Base-by-base conservation (phyloP, 2,888 invertebrate species). In the Gerris lacustris region DNA sequence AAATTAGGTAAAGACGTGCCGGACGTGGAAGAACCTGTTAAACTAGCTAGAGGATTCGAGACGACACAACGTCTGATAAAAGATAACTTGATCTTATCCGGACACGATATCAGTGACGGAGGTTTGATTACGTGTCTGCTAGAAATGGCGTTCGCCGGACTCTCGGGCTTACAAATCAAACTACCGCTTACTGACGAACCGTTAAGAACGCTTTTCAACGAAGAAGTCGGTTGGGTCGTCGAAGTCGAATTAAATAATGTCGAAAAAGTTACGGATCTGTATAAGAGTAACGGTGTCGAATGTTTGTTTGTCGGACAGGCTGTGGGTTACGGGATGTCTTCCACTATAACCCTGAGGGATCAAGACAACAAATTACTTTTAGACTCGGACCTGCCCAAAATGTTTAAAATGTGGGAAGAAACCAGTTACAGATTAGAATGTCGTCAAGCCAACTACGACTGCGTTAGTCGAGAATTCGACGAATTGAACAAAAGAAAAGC, bases 91-190 rank as follows among this genome's bases (percentile, higher is more conserved):
- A 15, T 11, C 15, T 55, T 55, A 55, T 55, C 55, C 9, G 55
- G 11, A 5, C 55, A 55, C 55, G 55, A 55, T 15, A 55, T 55
- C 6, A 97, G 96, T 79, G 98, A 98, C 82, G 98, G 99, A 43
- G 98, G 99, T 45, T 83, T 98, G 47, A 83, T 98, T 64, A 91
- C 92, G 0, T 92, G 94, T 76, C 80, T 94, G 0, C 79, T 98
- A 72, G 98, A 99, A 82, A 97, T 98, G 96, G 90, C 92, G n/a
- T 93, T 98, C 79, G 95, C 88, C 71, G 96, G 97, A 62, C 83
- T 96, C 72, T 87, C 90, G 76, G 96, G 96, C 0, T 77, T 95
- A 17, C 82, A 86, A 17, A 79, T 92, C 0, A 84, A 89, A 74
- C 78, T 92, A 18, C 84, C 86, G 72, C 31, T 31, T 31, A 82